Percentiles rank a stretch among this genome's conserved stretches.
These are phyloP conservation scores for Pelagia noctiluca DNA, from an alignment of 30 jellyfish, hydroid and myxozoan genomes.

Conservation along the genomic window DNA sequence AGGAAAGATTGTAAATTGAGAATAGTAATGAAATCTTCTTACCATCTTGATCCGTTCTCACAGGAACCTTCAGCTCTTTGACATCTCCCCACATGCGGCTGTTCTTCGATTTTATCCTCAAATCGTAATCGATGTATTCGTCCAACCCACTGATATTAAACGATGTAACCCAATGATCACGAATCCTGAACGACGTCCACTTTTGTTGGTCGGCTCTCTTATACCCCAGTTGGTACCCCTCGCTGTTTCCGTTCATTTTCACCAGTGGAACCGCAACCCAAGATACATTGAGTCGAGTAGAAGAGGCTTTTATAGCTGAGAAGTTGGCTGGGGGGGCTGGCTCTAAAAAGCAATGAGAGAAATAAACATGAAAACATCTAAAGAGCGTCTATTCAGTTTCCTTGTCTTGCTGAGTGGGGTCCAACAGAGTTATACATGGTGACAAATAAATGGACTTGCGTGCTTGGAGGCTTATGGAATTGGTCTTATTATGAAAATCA, in stretches of 20 bases:
- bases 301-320: constrained; percentile 37
- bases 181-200: constrained; percentile 15
- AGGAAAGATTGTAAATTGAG: no score
- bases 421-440: no score
- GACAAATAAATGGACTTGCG: no score
- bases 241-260: constrained; percentile 58
- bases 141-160: constrained; percentile 41
- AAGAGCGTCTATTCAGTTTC: no score
- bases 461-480: no score
- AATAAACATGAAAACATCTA: not conserved
- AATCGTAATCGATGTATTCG: constrained; percentile 32
- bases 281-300: constrained; percentile 32
- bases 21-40: no score
- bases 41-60: constrained; percentile 65
- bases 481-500: no score
- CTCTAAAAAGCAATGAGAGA: not conserved
- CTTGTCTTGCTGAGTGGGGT: no score
- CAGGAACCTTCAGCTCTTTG: not conserved
- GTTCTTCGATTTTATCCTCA: constrained; percentile 27
- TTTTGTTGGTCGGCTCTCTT: not conserved
- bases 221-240: constrained; percentile 37
- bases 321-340: constrained; percentile 44
- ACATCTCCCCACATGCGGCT: not conserved
- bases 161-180: constrained; percentile 43
- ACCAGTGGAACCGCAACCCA: constrained; percentile 45